Percentiles rank a stretch among this genome's conserved stretches.
phyloP scores from a whole-genome alignment of 1,140 invertebrate species.

The Drosophila sproati region DNA sequence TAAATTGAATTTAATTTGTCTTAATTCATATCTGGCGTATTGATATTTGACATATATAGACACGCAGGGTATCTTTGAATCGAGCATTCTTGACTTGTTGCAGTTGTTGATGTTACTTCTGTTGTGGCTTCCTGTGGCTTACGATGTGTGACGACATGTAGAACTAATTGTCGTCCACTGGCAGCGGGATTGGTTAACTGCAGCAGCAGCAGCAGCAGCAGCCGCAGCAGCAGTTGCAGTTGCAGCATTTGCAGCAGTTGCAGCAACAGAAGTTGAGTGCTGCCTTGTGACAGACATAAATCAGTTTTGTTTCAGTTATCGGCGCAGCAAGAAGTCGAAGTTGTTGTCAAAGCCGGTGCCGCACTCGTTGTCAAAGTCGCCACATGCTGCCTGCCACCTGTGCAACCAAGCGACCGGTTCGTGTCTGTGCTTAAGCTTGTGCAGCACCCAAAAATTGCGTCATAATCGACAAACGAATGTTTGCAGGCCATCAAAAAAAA shows the following conservation, averaged over 20 bases:
- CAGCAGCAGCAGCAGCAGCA: slow-evolving; percentile 12
- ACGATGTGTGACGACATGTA: slow-evolving; percentile 83
- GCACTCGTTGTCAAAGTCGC: slow-evolving; percentile 45
- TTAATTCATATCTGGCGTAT: too few species aligned
- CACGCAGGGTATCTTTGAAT: background rate
- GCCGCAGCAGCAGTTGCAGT: background rate
- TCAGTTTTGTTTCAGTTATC: slow-evolving; percentile 82
- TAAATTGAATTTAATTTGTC: too few species aligned
- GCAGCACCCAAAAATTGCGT: slow-evolving; percentile 60
- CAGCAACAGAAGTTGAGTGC: slow-evolving; percentile 32
- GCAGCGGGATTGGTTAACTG: slow-evolving; percentile 25
- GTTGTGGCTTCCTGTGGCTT: slow-evolving; percentile 82
- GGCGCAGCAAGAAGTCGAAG: slow-evolving; percentile 75
- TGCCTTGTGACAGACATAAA: slow-evolving; percentile 80
- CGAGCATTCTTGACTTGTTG: background rate
- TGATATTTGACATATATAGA: too few species aligned
- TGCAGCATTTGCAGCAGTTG: background rate
- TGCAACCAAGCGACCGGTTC: background rate
- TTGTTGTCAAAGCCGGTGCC: slow-evolving; percentile 43
- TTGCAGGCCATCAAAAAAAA: slow-evolving; percentile 55
- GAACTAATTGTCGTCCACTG: slow-evolving; percentile 83
- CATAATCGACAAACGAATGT: slow-evolving; percentile 66
- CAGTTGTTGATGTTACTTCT: slow-evolving; percentile 31
- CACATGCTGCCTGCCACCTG: slow-evolving; percentile 28
- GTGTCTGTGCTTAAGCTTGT: slow-evolving; percentile 6